A percentile compares a stretch with the other conserved stretches of the same genome.
Conservation (phyloP, 2,113 vertebrate genomes). For the Aphyosemion australe region DNA sequence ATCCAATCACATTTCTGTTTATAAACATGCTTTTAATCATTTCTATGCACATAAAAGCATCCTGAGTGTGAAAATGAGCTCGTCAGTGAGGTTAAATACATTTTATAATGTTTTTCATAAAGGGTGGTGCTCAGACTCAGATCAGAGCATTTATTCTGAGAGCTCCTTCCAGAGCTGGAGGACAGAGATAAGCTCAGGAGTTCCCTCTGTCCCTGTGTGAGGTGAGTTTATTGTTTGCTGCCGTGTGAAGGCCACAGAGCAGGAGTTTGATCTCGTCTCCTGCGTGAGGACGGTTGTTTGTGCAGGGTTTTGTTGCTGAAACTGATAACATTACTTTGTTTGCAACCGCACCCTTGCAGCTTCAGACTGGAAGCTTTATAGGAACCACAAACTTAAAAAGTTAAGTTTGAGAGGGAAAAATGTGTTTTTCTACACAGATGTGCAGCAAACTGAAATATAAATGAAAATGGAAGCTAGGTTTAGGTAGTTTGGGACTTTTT, state of each 20-base stretch:
- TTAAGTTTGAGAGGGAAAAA: neutral
- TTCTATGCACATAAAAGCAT: neutral
- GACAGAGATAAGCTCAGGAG: neutral
- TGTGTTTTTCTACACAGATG: neutral
- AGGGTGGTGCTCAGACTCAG: neutral
- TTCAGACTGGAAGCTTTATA: slow-evolving; percentile 15
- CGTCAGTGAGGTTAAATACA: neutral
- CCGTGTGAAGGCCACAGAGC: neutral
- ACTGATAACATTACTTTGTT: slow-evolving; percentile 43
- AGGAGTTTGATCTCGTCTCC: slow-evolving; percentile 11
- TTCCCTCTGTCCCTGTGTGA: neutral
- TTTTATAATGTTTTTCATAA: too few species aligned
- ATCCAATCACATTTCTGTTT: too few species aligned
- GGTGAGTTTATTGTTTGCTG: slow-evolving; percentile 6
- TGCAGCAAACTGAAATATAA: neutral
- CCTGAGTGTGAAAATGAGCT: neutral
- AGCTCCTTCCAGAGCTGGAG: neutral
- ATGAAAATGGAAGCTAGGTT: too few species aligned
- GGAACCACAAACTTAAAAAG: neutral
- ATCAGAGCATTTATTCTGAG: neutral
- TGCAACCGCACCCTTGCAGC: slow-evolving; percentile 6
- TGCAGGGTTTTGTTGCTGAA: slow-evolving; percentile 33
- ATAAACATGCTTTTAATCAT: too few species aligned
- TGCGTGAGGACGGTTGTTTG: slow-evolving; percentile 11
- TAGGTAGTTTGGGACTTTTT: too few species aligned